phyloP scores from a whole-genome alignment of 2,113 vertebrate species.

The Sarotherodon lohbergeri region DNA sequence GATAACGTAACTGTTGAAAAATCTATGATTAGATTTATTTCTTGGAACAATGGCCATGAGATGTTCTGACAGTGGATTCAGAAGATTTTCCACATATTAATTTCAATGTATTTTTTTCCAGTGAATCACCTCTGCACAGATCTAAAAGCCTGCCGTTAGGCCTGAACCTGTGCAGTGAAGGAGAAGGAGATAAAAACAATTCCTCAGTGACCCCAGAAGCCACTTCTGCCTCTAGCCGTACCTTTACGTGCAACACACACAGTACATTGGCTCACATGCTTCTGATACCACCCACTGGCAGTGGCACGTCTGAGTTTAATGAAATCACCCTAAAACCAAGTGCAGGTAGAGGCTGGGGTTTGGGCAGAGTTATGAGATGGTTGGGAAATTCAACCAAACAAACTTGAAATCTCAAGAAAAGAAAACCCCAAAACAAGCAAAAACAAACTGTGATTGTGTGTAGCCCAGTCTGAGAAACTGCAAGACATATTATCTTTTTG shows the following conservation, averaged over 20 bases:
- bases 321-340: not conserved
- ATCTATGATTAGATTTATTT: not conserved
- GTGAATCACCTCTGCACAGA: not conserved
- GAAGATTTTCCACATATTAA: not conserved
- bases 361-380: constrained; percentile 3
- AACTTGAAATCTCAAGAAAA: not conserved
- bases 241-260: not conserved
- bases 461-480: not conserved
- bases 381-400: not conserved
- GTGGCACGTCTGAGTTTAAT: not conserved
- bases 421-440: rapidly evolving
- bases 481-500: not conserved
- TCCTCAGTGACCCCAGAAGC: not conserved
- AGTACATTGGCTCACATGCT: not conserved
- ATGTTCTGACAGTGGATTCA: not conserved
- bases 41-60: not conserved
- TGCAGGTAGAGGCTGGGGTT: not conserved
- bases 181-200: not conserved
- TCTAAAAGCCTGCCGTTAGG: constrained; percentile 11
- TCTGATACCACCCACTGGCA: constrained; percentile 18
- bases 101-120: not conserved
- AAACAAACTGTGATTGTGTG: not conserved
- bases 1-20: not conserved
- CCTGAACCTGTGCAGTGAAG: not conserved
- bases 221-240: not conserved